Conservation (phyloP, 1,140 invertebrate genomes). For the Neodiprion pinetum region DNA sequence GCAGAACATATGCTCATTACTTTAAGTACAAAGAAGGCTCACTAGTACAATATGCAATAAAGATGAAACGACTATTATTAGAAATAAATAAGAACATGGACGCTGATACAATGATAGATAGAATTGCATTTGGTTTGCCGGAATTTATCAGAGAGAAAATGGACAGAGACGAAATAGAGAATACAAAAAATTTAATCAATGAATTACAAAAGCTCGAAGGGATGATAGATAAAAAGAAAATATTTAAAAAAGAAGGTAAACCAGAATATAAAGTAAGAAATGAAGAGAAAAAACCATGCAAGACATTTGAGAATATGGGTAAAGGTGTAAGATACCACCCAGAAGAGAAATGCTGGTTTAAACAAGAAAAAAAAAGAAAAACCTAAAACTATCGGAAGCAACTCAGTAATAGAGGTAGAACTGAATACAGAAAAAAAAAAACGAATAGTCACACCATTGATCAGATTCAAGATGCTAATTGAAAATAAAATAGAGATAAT, state of each 20-base stretch:
- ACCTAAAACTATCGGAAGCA: constrained; percentile 14
- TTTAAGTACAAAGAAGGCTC: constrained; percentile 32
- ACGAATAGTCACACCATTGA: too few species aligned
- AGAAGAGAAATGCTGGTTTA: neutral
- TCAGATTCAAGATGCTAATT: too few species aligned
- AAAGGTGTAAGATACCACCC: neutral
- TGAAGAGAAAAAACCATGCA: neutral
- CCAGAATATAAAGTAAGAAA: neutral
- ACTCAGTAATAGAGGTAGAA: constrained; percentile 27
- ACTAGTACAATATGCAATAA: constrained; percentile 33
- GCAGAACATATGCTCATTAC: constrained; percentile 17
- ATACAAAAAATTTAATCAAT: constrained; percentile 14
- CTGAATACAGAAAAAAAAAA: constrained; percentile 26
- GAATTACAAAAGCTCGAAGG: constrained; percentile 15
- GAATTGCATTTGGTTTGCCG: constrained; percentile 15
- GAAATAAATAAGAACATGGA: constrained; percentile 17
- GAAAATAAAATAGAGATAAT: too few species aligned
- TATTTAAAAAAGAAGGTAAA: neutral
- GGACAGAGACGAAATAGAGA: constrained; percentile 13
- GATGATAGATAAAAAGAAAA: neutral
- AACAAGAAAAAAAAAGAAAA: constrained; percentile 17
- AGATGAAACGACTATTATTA: constrained; percentile 29
- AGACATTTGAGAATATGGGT: neutral
- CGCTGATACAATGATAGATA: constrained; percentile 16
- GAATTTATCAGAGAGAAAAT: constrained; percentile 20